Evolutionary conservation across 2,797 vertebrate genomes (phyloP).

Genomic region (Lerista edwardsae): DNA sequence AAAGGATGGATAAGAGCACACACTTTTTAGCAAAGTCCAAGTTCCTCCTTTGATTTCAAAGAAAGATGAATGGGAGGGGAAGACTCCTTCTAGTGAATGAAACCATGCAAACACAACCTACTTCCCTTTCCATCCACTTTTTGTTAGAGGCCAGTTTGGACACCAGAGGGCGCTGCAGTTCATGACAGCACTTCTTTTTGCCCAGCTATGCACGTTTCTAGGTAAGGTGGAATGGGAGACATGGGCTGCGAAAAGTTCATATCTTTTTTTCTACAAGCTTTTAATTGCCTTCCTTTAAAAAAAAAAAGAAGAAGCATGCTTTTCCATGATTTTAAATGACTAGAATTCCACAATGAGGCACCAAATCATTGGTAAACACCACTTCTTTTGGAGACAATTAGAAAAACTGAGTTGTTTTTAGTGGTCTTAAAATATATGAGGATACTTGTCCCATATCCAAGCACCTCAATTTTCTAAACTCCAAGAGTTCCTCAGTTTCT

Average conservation of each 20-base stretch:
- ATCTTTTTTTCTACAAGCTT: conserved; percentile 1
- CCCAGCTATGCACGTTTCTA: background rate
- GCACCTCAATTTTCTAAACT: conserved; percentile 12
- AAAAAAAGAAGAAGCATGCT: background rate
- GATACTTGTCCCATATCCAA: conserved; percentile 23
- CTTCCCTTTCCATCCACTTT: background rate
- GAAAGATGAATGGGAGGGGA: conserved; percentile 2
- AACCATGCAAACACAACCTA: background rate
- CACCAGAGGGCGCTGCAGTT: background rate
- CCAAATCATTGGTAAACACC: conserved; percentile 19
- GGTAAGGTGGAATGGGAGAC: background rate
- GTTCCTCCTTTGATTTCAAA: conserved; percentile 16
- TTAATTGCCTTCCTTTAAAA: background rate
- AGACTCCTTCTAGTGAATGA: background rate
- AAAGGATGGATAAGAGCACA: conserved; percentile 11
- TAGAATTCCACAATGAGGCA: conserved; percentile 16
- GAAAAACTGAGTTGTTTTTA: conserved; percentile 6
- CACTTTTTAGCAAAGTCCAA: conserved; percentile 28
- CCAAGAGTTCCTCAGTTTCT: background rate
- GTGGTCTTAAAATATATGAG: background rate
- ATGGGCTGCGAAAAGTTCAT: background rate
- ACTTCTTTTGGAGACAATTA: conserved; percentile 18
- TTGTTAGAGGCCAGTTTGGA: background rate
- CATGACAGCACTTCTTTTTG: background rate
- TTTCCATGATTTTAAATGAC: background rate